Base-by-base conservation (phyloP, 1,140 invertebrate species). In the Cydia amplana region DNA sequence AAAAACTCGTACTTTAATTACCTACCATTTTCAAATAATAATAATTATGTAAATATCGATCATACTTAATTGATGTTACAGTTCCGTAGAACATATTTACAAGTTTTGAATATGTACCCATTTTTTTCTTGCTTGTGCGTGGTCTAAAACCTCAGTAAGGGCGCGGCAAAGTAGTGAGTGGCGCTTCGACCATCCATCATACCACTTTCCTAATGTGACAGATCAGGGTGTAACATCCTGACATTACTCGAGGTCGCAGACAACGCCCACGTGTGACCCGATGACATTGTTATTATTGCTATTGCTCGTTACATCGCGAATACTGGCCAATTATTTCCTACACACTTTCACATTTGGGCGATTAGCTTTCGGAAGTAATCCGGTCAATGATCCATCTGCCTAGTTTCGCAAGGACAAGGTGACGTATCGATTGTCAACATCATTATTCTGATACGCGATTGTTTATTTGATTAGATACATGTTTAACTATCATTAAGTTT, bases 211-310 rank as follows among this genome's bases (percentile, higher is more conserved):
- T 60, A 60, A 60, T 60, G 55, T 60, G 55, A 60, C 55, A 60
- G 55, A 60, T 60, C 55, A 60, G 55, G 55, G 55, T 60, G 55
- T 60, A 60, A 23, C 55, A 9, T 60, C 55, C 55, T 70, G 36
- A 43, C 65, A 70, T 70, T 70, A 40, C 65, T 40, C 65, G 65
- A 79, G 79, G 82, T 80, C 78, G 74, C 75, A 81, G 82, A 83
- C 78, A 28, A 60, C 79, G 43, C 89, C 88, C 81, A 89, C 87
- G 51, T 43, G 6, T 80, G 88, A 89, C 89, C 88, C 78, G 82
- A 77, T 91, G 87, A 89, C 89, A 89, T 91, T 89, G 81, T 87
- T 90, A 89, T 89, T 91, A 87, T 89, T 83, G 83, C 85, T 86
- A 85, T 84, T 85, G 79, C 87, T 84, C 77, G 78, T 84, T 87